Percentiles rank a stretch among this genome's conserved stretches.
Evolutionary conservation across 2,888 invertebrate species (phyloP).

Genomic region (Scaptomyza reducta): DNA sequence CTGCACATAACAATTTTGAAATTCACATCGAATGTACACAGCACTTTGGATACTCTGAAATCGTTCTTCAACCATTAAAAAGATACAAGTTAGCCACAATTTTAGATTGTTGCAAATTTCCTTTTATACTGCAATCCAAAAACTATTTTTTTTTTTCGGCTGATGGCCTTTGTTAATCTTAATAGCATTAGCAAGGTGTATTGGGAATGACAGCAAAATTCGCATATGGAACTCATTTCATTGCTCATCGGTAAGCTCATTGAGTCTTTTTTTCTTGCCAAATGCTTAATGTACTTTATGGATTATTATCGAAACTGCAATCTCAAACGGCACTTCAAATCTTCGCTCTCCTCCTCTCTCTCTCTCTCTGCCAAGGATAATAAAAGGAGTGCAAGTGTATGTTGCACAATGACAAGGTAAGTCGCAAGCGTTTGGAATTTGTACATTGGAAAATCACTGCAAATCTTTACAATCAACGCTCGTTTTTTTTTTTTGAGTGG

Average conservation of each 20-base stretch:
- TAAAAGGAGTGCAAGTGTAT: conserved; percentile 29
- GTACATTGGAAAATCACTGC: conserved; percentile 46
- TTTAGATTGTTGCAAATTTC: background rate
- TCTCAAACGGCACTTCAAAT: background rate
- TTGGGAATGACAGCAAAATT: background rate
- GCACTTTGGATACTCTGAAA: conserved; percentile 20
- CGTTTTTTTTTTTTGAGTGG: conserved; percentile 11
- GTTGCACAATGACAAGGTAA: conserved; percentile 62
- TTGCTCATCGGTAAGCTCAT: background rate
- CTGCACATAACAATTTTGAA: conserved; percentile 31
- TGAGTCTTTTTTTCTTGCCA: background rate
- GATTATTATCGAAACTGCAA: background rate
- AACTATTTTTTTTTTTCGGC: background rate
- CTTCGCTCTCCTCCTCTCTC: background rate
- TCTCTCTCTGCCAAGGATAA: background rate
- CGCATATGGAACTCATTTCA: background rate
- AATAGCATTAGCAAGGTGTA: background rate
- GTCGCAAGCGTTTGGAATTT: conserved; percentile 46
- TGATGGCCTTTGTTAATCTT: background rate
- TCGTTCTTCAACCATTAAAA: too few species aligned
- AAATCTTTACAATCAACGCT: conserved; percentile 70
- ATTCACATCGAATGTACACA: background rate
- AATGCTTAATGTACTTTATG: background rate
- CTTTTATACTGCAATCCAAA: too few species aligned
- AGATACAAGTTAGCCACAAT: background rate